Conservation (phyloP, 2,797 vertebrate genomes). For the Ambastaia sidthimunki region DNA sequence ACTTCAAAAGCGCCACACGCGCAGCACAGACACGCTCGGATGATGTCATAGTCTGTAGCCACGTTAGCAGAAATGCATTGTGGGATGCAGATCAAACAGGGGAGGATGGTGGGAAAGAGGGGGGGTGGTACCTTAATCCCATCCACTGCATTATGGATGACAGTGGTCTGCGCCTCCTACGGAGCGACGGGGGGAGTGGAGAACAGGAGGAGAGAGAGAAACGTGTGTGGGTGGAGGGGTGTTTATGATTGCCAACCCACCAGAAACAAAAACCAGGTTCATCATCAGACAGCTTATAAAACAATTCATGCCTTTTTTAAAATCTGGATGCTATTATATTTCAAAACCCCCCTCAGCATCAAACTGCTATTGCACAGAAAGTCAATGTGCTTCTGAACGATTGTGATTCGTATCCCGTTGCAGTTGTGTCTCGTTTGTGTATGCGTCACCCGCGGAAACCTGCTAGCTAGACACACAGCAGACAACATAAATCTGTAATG, state of each 20-base stretch:
- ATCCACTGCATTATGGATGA: constrained; percentile 97
- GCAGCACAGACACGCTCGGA: constrained; percentile 7
- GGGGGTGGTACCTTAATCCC: constrained; percentile 87
- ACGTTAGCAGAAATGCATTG: constrained; percentile 61
- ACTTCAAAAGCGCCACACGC: neutral
- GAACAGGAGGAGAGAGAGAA: constrained; percentile 43
- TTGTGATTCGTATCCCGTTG: neutral
- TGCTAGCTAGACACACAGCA: constrained; percentile 23
- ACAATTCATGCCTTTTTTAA: neutral
- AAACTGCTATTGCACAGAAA: neutral
- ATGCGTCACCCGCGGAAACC: neutral
- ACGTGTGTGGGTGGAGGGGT: constrained; percentile 51
- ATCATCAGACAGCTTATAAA: neutral
- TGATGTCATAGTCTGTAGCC: constrained; percentile 51
- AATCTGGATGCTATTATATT: neutral
- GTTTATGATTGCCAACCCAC: constrained; percentile 42
- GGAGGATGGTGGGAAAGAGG: constrained; percentile 47
- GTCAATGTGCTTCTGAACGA: neutral
- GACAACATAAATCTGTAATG: constrained; percentile 25
- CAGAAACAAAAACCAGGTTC: constrained; percentile 29
- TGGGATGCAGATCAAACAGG: constrained; percentile 59
- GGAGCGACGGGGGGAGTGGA: constrained; percentile 55
- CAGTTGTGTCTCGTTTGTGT: constrained; percentile 10
- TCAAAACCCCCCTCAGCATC: neutral
- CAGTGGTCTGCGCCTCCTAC: constrained; percentile 94